Evolutionary conservation across 2,797 vertebrate genomes (phyloP), one percentile per base, ranked within the genome.

Genomic region (Odontamblyopus rebecca): DNA sequence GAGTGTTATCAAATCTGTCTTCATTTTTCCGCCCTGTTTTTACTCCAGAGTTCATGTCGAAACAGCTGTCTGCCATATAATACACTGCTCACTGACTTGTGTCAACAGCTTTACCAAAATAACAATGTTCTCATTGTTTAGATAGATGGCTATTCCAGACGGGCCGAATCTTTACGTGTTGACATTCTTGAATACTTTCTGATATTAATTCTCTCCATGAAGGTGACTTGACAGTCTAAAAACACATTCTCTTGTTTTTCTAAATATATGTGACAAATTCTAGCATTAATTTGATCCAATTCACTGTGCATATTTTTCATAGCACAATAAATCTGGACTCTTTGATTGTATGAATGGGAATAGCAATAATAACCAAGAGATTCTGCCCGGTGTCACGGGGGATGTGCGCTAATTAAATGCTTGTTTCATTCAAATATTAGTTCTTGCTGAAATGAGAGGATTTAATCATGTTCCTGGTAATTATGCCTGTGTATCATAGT

Each of bases 111-210:
- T 93, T 90, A 85, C 80, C 89, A 92, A 92, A 95, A 95, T 92
- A 96, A 94, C 93, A 94, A 91, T 93, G 92, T 92, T 92, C 86
- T 91, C 82, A 88, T 93, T 95, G 93, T 96, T 96, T 96, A 88
- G 89, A 94, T 81, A 95, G 91, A 91, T 91, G 90, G 92, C 91
- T 80, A 82, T 89, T 94, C 94, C 91, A 95, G 93, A 95, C 92
- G 86, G 89, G 87, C 88, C 75, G 86, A 89, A 91, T 87, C 93
- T 91, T 7, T 86, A 91, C 85, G 89, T 94, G 94, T 95, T 95
- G 95, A 95, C 85, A 78, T 91, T 91, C 70, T 89, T 89, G 91
- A 94, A 94, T 92, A 86, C 90, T 92, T 84, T 90, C 86, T 88
- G 80, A 91, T 91, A 93, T 93, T 89, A 90, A 91, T 89, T 92